phyloP scores from a whole-genome alignment of 1,140 invertebrate genomes.

The Brachionus rubens region DNA sequence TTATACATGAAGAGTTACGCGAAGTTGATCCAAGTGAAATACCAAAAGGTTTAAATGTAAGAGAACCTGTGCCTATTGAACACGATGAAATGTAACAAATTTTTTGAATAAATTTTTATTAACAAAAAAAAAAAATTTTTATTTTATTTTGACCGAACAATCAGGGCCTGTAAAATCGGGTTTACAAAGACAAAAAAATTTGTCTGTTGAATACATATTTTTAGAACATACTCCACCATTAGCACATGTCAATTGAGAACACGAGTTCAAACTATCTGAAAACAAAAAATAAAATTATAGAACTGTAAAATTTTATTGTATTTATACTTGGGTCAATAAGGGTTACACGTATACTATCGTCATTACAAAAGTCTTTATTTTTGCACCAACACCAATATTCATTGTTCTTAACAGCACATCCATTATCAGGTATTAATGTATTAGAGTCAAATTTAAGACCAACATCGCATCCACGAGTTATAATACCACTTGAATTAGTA shows the following conservation, averaged over 20 bases:
- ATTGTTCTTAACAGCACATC: constrained; percentile 10
- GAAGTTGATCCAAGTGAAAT: no score
- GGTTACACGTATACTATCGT: constrained; percentile 4
- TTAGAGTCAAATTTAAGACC: background rate
- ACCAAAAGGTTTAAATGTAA: no score
- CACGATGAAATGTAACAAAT: no score
- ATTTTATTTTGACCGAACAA: background rate
- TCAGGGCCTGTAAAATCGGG: background rate
- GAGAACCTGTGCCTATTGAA: no score
- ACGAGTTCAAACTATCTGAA: background rate
- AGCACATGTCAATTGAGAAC: background rate
- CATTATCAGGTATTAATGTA: background rate
- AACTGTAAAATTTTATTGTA: background rate
- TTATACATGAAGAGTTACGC: no score
- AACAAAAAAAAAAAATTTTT: background rate
- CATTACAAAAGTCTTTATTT: background rate
- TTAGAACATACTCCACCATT: constrained; percentile 1
- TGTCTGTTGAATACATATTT: background rate
- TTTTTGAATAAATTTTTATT: no score
- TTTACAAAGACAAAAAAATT: constrained; percentile 16
- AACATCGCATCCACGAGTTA: background rate
- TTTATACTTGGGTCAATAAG: background rate
- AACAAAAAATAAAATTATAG: background rate
- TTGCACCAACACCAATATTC: constrained; percentile 28
- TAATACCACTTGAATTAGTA: constrained; percentile 9